Percentiles rank a stretch among this genome's conserved stretches.
Evolutionary conservation across 2,888 invertebrate species (phyloP).

Genomic region (Endotricha flammealis): DNA sequence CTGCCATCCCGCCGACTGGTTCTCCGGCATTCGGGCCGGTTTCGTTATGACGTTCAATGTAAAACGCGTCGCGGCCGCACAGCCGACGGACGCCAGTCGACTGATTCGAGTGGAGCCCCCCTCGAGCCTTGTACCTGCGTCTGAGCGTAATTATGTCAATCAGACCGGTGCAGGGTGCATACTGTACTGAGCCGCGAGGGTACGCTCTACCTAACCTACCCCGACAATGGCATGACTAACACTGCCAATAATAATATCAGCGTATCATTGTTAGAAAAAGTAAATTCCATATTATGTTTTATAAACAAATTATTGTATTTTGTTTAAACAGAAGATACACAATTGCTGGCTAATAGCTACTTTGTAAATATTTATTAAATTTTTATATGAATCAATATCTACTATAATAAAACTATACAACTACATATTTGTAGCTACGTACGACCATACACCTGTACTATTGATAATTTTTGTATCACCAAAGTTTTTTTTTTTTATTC

Average conservation of each 20-base stretch:
- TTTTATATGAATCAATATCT: neutral
- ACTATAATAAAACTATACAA: neutral
- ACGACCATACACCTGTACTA: too few relatives aligned
- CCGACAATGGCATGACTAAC: slow-evolving; percentile 39
- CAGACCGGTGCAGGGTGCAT: slow-evolving; percentile 45
- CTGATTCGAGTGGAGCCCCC: slow-evolving; percentile 31
- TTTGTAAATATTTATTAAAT: neutral
- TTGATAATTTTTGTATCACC: too few relatives aligned
- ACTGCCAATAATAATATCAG: slow-evolving; percentile 16
- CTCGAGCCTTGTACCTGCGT: slow-evolving; percentile 42
- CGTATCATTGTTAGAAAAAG: too few relatives aligned
- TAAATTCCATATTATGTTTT: slow-evolving; percentile 17
- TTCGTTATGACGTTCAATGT: slow-evolving; percentile 15
- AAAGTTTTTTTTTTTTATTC: too few relatives aligned
- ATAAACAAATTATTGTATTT: slow-evolving; percentile 15
- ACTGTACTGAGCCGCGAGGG: slow-evolving; percentile 16
- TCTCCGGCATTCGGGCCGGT: slow-evolving; percentile 58
- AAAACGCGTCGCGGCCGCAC: slow-evolving; percentile 37
- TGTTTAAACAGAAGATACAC: slow-evolving; percentile 1
- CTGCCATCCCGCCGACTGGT: slow-evolving; percentile 68
- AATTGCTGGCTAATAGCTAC: neutral
- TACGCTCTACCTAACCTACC: slow-evolving; percentile 32
- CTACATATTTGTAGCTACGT: too few relatives aligned
- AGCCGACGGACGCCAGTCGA: slow-evolving; percentile 48
- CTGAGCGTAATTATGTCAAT: slow-evolving; percentile 60